Conservation (phyloP, 2,113 vertebrate species). For the Rhinogobius similis region DNA sequence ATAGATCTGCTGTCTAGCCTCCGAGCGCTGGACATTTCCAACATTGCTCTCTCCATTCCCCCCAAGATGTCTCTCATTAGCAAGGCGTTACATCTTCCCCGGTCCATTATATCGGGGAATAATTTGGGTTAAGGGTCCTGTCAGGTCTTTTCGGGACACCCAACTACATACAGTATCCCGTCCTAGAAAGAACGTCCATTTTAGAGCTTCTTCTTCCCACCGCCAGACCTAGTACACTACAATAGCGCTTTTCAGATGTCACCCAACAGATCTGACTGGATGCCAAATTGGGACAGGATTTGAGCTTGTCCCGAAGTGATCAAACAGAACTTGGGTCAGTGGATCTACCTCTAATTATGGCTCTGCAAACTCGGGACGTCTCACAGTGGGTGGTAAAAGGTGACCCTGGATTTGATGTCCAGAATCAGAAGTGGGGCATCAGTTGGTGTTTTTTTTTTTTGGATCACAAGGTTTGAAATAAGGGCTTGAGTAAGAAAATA, state of each 20-base stretch:
- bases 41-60: constrained; percentile 20
- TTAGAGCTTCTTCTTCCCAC: constrained; percentile 58
- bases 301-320: constrained; percentile 56
- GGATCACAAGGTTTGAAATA: not conserved
- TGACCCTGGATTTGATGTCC: constrained; percentile 8
- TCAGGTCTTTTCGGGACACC: constrained; percentile 44
- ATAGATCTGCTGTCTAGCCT: constrained; percentile 22
- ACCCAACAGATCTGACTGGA: constrained; percentile 13
- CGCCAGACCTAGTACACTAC: constrained; percentile 32
- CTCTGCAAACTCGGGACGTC: constrained; percentile 28
- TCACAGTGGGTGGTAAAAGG: constrained; percentile 11
- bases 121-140: constrained; percentile 31
- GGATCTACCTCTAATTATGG: constrained; percentile 52
- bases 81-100: constrained; percentile 35
- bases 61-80: constrained; percentile 58
- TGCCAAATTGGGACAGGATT: constrained; percentile 61
- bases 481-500: not conserved
- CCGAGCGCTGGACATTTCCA: constrained; percentile 10
- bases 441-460: not conserved
- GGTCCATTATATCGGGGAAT: constrained; percentile 26
- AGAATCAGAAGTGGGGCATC: constrained; percentile 7
- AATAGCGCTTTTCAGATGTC: constrained; percentile 67
- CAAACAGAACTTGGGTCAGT: constrained; percentile 60
- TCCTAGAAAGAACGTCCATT: constrained; percentile 23
- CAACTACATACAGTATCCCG: constrained; percentile 33